Percentiles rank a stretch among this genome's conserved stretches.
Conservation (phyloP, 2,888 invertebrate genomes). For the Harpagoxenus sublaevis region DNA sequence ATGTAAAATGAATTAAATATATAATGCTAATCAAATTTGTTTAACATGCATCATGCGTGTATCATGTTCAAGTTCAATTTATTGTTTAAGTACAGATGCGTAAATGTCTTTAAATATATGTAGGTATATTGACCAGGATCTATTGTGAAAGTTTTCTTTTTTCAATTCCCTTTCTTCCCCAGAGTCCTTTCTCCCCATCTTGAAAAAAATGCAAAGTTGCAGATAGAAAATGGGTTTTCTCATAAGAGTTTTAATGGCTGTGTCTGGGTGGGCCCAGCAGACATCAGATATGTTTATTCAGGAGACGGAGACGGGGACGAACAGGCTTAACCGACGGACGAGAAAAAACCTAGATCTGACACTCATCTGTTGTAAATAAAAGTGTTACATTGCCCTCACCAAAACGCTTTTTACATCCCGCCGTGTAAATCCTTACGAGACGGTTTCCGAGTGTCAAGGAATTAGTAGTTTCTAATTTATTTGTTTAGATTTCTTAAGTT, state of each 20-base stretch:
- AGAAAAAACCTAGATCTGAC: conserved; percentile 80
- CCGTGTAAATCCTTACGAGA: conserved; percentile 40
- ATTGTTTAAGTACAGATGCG: conserved; percentile 63
- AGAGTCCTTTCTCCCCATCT: background rate
- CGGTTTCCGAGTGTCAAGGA: background rate
- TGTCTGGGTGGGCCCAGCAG: conserved; percentile 84
- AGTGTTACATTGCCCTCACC: conserved; percentile 81
- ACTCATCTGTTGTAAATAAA: conserved; percentile 83
- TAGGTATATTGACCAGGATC: conserved; percentile 53
- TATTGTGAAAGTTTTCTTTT: background rate
- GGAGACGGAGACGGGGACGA: conserved; percentile 80
- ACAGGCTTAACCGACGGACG: conserved; percentile 78
- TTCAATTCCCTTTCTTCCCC: background rate
- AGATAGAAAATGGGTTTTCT: conserved; percentile 73
- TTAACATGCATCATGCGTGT: conserved; percentile 46
- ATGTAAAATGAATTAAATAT: conserved; percentile 55
- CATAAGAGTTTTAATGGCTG: conserved; percentile 84
- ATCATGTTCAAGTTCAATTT: conserved; percentile 43
- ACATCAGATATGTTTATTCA: conserved; percentile 85
- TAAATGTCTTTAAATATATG: conserved; percentile 66
- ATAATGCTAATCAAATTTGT: conserved; percentile 61
- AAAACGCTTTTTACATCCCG: conserved; percentile 64
- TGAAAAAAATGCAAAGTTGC: background rate
- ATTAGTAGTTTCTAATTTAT: conserved; percentile 20
- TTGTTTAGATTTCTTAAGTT: conserved; percentile 21